Evolutionary conservation across 2,113 vertebrate species (phyloP).

Genomic region (Apaloderma vittatum): DNA sequence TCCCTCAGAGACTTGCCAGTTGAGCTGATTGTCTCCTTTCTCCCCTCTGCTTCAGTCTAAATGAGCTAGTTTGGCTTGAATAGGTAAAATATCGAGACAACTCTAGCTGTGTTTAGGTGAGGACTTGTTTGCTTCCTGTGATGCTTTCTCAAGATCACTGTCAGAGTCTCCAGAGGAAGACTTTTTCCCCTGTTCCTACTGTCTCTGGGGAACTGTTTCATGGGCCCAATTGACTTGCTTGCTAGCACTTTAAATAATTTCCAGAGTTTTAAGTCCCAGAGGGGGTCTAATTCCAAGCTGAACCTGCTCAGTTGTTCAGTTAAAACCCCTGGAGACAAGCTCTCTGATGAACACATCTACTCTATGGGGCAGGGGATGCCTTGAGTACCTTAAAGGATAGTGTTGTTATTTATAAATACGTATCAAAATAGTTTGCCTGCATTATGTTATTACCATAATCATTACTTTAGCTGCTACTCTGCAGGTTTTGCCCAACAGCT

Average conservation of each 20-base stretch:
- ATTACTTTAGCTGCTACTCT: slow-evolving; percentile 18
- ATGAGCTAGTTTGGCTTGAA: not conserved
- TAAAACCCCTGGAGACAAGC: not conserved
- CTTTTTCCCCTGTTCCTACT: not conserved
- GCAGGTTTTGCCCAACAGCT: not conserved
- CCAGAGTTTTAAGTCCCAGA: slow-evolving; percentile 43
- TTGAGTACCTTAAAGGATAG: not conserved
- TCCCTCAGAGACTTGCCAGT: not conserved
- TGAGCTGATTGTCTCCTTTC: not conserved
- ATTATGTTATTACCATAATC: slow-evolving; percentile 33
- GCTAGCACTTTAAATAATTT: slow-evolving; percentile 68
- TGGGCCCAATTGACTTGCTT: slow-evolving; percentile 63
- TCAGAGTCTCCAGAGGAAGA: slow-evolving; percentile 34
- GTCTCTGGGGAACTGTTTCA: slow-evolving; percentile 49
- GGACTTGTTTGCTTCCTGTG: slow-evolving; percentile 30
- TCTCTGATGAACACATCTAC: slow-evolving; percentile 23
- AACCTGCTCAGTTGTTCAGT: slow-evolving; percentile 28
- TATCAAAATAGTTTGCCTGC: not conserved
- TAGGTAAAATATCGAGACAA: not conserved
- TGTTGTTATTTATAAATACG: slow-evolving; percentile 52
- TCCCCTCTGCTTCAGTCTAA: not conserved
- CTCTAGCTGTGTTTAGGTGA: slow-evolving; percentile 42
- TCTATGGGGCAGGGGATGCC: not conserved
- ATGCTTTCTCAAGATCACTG: slow-evolving; percentile 49
- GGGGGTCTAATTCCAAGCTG: slow-evolving; percentile 37